A percentile compares a stretch with the other conserved stretches of the same genome.
These are phyloP conservation scores for Etheostoma perlongum DNA, from an alignment of 2,797 vertebrate species.

Conservation along the genomic window DNA sequence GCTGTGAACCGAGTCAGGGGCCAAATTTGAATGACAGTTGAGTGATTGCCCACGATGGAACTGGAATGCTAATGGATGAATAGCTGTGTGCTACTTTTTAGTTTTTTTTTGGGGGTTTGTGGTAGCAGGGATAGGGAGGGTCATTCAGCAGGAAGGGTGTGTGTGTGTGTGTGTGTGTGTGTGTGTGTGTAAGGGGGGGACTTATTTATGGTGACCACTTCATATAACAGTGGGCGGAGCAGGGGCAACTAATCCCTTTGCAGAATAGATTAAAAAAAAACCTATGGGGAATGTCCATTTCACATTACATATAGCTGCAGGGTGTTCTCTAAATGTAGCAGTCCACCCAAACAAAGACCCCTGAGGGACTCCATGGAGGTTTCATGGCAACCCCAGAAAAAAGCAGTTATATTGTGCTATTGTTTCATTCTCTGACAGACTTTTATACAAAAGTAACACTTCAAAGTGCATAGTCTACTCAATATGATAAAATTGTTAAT, in stretches of 20 bases:
- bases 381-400: neutral
- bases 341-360: slow-evolving; percentile 10
- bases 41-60: slow-evolving; percentile 12
- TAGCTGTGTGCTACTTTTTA: slow-evolving; percentile 20
- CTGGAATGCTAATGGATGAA: slow-evolving; percentile 9
- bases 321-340: neutral
- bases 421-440: neutral
- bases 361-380: neutral
- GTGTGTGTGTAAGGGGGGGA: neutral
- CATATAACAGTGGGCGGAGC: slow-evolving; percentile 28
- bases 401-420: neutral
- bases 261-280: slow-evolving; percentile 13
- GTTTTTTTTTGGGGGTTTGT: slow-evolving; percentile 7
- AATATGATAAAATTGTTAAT: neutral
- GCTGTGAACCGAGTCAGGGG: neutral
- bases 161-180: no score
- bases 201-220: neutral
- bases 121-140: neutral
- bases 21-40: slow-evolving; percentile 35
- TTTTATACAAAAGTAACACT: neutral
- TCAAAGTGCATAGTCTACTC: neutral
- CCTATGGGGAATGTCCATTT: slow-evolving; percentile 13
- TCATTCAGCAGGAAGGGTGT: neutral
- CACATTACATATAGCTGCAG: slow-evolving; percentile 11
- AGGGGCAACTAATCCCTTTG: slow-evolving; percentile 26